phyloP scores from a whole-genome alignment of 2,113 vertebrate genomes.

The Lophotis ruficrista region DNA sequence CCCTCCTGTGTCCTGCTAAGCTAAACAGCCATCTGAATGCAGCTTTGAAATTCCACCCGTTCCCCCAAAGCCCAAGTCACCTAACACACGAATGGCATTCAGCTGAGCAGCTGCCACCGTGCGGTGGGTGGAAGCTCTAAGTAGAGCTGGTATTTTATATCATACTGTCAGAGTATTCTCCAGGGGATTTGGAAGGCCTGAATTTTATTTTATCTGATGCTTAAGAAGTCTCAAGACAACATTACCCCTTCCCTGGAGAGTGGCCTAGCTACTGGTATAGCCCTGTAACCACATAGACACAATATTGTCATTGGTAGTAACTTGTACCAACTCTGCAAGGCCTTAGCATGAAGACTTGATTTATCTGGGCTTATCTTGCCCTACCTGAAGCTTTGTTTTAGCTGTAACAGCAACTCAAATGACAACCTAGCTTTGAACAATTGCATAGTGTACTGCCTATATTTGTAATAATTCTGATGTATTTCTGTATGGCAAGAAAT shows the following conservation, averaged over 20 bases:
- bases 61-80: background rate
- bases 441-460: background rate
- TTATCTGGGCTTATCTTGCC: background rate
- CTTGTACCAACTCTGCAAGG: background rate
- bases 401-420: background rate
- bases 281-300: background rate
- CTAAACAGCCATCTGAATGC: background rate
- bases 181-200: background rate
- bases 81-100: background rate
- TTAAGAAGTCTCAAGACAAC: background rate
- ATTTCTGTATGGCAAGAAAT: background rate
- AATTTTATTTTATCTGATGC: background rate
- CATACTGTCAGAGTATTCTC: background rate
- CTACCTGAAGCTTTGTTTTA: background rate
- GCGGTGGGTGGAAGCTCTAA: background rate
- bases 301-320: background rate
- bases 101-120: fast-evolving
- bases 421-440: background rate
- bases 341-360: background rate
- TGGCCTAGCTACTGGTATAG: background rate
- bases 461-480: background rate
- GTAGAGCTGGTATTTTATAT: background rate
- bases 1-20: background rate
- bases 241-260: background rate
- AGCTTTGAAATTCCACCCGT: background rate